Evolutionary conservation across 1,140 invertebrate genomes (phyloP), one percentile per base, ranked within the genome.

Genomic region (Homalodisca vitripennis): DNA sequence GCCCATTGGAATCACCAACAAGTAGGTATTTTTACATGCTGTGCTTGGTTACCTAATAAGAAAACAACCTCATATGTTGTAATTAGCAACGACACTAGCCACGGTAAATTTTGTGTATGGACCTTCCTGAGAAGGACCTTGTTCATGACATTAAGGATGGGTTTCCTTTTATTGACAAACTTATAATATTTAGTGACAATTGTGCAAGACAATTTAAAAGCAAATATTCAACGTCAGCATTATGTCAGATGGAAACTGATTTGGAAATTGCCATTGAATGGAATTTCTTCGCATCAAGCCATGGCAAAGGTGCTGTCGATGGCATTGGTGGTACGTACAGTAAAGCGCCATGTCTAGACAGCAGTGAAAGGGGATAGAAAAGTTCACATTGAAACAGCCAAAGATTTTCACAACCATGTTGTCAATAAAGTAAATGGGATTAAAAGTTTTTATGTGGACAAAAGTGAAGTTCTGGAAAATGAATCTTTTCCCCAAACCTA

Each of bases 11-110:
- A 6, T 14, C 63, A 67, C 53, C 3, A 12, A 12, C 69, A 67
- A 67, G 30, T 70, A n/a, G 57, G 29, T 2, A 29, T 70, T 34
- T 64, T 69, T 47, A 69, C 68, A 1, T 53, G 55, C 20, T 65
- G 60, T 55, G 17, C 17, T 67, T 55, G 66, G 66, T 14, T 55
- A 41, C 34, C 34, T 63, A 27, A 63, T 3, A n/a, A 27, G 13
- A 20, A 32, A 32, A 27, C 13, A 29, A 13, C 24, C 3, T 63
- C 60, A 26, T 63, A 26, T 32, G 60, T n/a, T 6, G 27, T 55
- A 20, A 55, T 55, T 55, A 55, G 51, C 24, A 20, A 55, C 22
- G 51, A 55, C 24, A 17, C 3, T 3, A 55, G 10, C 3, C 51
- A 55, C 24, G 20, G 24, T 10, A 55, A 55, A 55, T 55, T 55